These are phyloP conservation scores for Corythaeola cristata DNA, from an alignment of 2,113 vertebrate species.

Conservation along the genomic window DNA sequence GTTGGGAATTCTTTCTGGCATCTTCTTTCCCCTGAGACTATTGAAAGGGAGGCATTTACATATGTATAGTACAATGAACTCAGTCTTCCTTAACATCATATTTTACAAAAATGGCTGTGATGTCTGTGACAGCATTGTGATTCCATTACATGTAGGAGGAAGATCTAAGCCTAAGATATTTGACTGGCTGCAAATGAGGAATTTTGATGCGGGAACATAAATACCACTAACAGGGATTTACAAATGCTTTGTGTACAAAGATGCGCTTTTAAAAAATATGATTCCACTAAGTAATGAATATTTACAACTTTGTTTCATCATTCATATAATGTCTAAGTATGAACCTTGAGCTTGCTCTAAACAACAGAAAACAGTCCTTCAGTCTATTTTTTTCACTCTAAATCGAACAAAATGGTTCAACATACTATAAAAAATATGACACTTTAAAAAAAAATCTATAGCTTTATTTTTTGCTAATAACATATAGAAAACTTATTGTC, in stretches of 20 bases:
- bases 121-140: constrained; percentile 62
- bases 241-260: constrained; percentile 56
- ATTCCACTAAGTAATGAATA: constrained; percentile 6
- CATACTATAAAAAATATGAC: background rate
- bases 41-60: constrained; percentile 64
- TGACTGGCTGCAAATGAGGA: constrained; percentile 66
- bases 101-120: constrained; percentile 65
- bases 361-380: background rate
- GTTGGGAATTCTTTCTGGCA: constrained; percentile 52
- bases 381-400: background rate
- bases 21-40: constrained; percentile 44
- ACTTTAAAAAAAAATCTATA: background rate
- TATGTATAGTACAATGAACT: constrained; percentile 65
- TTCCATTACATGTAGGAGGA: constrained; percentile 50
- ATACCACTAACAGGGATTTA: constrained; percentile 66
- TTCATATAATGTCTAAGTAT: background rate
- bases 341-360: background rate
- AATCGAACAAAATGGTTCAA: background rate
- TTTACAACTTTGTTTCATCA: constrained; percentile 19
- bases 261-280: background rate
- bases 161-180: constrained; percentile 63
- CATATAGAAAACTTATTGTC: background rate
- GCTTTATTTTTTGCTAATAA: background rate
- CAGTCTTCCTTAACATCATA: constrained; percentile 59
- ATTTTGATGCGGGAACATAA: constrained; percentile 68